phyloP scores from a whole-genome alignment of 1,140 invertebrate genomes.

The Cheumatopsyche charites region DNA sequence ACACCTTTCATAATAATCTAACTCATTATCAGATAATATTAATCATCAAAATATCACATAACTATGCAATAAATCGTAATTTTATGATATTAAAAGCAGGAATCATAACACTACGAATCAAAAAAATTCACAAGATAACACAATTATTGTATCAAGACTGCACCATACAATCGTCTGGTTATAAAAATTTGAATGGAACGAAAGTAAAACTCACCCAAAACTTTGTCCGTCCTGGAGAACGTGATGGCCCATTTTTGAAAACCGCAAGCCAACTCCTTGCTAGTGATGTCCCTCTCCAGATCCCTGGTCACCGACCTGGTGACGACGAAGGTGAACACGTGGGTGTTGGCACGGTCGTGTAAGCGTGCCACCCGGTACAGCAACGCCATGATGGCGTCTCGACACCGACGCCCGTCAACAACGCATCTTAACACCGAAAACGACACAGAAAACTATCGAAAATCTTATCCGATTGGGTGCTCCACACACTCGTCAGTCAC shows the following conservation, averaged over 20 bases:
- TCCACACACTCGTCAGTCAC: not conserved
- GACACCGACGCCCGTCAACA: not conserved
- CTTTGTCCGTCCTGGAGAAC: conserved; percentile 79
- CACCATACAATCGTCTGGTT: too few species aligned
- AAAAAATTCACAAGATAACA: too few species aligned
- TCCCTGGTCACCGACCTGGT: conserved; percentile 80
- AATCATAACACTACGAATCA: too few species aligned
- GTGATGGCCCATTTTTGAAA: conserved; percentile 89
- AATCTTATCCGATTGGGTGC: not conserved
- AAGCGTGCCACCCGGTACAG: conserved; percentile 84
- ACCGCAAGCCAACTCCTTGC: conserved; percentile 84
- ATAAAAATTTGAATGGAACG: too few species aligned
- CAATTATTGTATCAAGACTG: too few species aligned
- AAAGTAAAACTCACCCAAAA: conserved; percentile 55
- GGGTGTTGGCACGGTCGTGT: conserved; percentile 82
- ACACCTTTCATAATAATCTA: too few species aligned
- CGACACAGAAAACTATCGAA: not conserved
- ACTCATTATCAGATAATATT: too few species aligned
- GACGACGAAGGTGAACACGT: conserved; percentile 85
- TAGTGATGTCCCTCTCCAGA: conserved; percentile 80
- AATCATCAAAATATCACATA: too few species aligned
- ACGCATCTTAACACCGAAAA: not conserved
- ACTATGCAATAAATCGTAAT: too few species aligned
- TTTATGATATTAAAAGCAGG: too few species aligned
- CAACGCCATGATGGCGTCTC: conserved; percentile 69